Evolutionary conservation across 2,113 vertebrate species (phyloP), one percentile per base, ranked within the genome.

Genomic region (Agapornis roseicollis): DNA sequence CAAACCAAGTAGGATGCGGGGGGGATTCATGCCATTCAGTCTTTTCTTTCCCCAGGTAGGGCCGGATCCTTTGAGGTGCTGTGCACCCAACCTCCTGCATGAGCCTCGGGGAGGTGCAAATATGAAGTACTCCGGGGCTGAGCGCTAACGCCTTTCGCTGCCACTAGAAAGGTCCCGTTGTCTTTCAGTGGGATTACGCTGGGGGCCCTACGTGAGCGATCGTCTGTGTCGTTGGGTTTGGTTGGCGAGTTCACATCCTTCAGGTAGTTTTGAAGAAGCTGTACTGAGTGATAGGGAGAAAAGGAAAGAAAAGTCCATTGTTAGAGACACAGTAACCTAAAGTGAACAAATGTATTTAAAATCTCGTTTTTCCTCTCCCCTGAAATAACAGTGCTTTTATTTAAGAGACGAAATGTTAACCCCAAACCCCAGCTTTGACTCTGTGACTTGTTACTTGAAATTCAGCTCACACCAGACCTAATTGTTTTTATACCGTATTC

Each of bases 401-500:
- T 95, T 63, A 94, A 91, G 90, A 93, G 90, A 71, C 89, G 84
- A 97, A 81, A 81, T 7, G 64, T 93, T 84, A 96, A 81, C 90
- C 89, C 95, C 70, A 28, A 91, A 94, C 72, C 92, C 90, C 91
- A 95, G 88, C 85, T 90, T 97, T 92, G 84, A 90, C 93, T 94
- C 41, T 85, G 76, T 89, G 85, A 82, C 91, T 95, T 91, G 93
- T 96, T 91, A 97, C 96, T 97, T 97, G 89, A 94, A 96, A 95
- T 93, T 97, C 97, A 95, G 93, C 89, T 97, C 95, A 97, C 93
- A 91, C 85, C 96, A 95, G 94, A 97, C 97, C 88, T 90, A 93
- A 95, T 95, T 90, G 95, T 95, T 96, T 97, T 96, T 96, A 90
- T 87, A 97, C 95, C 97, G 6, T 97, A 97, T 97, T 98, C 97